A percentile compares a stretch with the other conserved stretches of the same genome.
phyloP scores from a whole-genome alignment of 2,888 invertebrate genomes.

The Nomada goodeniana region DNA sequence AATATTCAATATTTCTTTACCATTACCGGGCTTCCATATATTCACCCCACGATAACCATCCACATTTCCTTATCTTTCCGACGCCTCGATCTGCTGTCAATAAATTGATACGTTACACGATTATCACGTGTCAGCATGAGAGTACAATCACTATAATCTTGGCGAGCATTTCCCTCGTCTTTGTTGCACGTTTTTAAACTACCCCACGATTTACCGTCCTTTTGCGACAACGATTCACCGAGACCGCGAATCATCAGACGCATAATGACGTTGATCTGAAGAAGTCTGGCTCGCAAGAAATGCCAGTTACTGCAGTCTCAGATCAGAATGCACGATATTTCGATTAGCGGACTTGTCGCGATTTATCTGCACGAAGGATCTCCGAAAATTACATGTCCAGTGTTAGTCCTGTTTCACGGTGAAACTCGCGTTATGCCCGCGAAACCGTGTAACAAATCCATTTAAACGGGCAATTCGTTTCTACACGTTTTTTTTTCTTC shows the following conservation, averaged over 20 bases:
- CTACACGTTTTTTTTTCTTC: constrained; percentile 43
- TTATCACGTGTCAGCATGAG: constrained; percentile 8
- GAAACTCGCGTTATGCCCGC: constrained; percentile 43
- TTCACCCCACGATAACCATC: neutral
- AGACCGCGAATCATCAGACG: neutral
- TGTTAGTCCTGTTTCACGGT: constrained; percentile 65
- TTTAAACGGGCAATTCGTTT: constrained; percentile 73
- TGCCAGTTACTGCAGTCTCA: neutral
- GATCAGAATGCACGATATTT: constrained; percentile 53
- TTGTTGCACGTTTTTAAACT: constrained; percentile 19
- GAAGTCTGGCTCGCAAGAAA: constrained; percentile 5
- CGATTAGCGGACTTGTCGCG: constrained; percentile 61
- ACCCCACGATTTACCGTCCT: constrained; percentile 10
- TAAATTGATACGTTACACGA: constrained; percentile 38
- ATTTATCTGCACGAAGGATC: constrained; percentile 64
- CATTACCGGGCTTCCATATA: constrained; percentile 1
- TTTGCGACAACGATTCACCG: neutral
- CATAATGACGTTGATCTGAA: constrained; percentile 20
- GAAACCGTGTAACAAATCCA: constrained; percentile 77
- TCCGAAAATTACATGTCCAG: constrained; percentile 65
- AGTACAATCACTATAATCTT: constrained; percentile 29
- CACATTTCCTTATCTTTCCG: constrained; percentile 19
- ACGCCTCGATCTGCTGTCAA: constrained; percentile 9
- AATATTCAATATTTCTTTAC: constrained; percentile 18
- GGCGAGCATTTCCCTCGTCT: neutral